Base-by-base conservation (phyloP, 1,140 invertebrate genomes). In the Calephelis virginiensis region DNA sequence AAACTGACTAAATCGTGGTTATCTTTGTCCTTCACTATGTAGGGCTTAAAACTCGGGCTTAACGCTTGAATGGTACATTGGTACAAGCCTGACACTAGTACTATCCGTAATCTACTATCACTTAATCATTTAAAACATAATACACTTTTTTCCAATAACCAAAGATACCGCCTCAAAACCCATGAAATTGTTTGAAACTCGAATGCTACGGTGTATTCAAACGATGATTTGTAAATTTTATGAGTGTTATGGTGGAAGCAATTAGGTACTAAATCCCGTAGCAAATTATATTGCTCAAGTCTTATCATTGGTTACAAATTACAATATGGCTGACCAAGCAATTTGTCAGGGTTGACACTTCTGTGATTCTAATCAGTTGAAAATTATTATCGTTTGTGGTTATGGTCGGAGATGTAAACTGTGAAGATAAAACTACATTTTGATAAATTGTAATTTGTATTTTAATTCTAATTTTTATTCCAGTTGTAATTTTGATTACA, bases 281-380 rank as follows among this genome's bases (percentile, higher is more conserved):
- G 53, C 53, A 56, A 56, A 56, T 56, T 56, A 37, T 56, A 56
- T 56, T 56, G 53, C 53, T 56, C 53, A 56, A 56, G 53, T 56
- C 53, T 56, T 56, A 56, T 56, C 53, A 56, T 56, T 56, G 17
- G 53, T 56, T 56, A 56, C 53, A 56, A 56, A 56, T 56, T 56
- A 56, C 53, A 56, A 37, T 56, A 56, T 56, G 50, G 50, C 50
- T 56, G 50, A 56, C 17, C 17, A 56, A 56, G 50, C 50, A 56
- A 56, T 56, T 28, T 56, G 17, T 56, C 28, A 56, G 50, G 50
- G 50, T 56, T 37, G 50, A 1, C 50, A 56, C 17, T 53, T 53
- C n/a, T 9, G 40, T 43, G 40, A 43, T 43, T 43, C 8, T 43
- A 43, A 43, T 43, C 40, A 5, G 40, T 43, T 43, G 6, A 5